Base-by-base conservation (phyloP, 92 coral and sea anemone species). In the Porites rus region DNA sequence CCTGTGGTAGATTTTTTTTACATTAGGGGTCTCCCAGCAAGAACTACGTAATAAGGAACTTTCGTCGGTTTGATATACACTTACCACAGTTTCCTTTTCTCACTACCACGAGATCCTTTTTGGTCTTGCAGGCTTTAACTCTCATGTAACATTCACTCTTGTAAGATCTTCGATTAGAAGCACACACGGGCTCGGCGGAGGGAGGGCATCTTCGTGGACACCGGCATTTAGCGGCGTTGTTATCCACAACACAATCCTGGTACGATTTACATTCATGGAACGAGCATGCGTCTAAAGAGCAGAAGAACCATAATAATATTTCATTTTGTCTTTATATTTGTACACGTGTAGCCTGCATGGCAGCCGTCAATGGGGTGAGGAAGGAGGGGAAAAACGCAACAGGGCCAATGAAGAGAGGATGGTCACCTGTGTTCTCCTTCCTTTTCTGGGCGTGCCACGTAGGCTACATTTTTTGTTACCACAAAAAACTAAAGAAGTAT, bases 71-170 rank as follows among this genome's bases (percentile, higher is more conserved):
- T 51, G 17, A 28, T 10, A 53, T 19, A 0, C 25, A 84, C 95
- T 85, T 76, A 97, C 99, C 95, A 85, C 99, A 97, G 25, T 82
- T 18, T 19, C 98, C 97, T 62, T 95, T 88, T 71, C 89, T 93
- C 31, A 89, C 86, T 28, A 86, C 89, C 46, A 16, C 78, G 25
- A 95, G 70, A 8, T 88, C 69, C 46, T 38, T 84, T 58, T 79
- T 87, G 8, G 72, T 75, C 85, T 86, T 75, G 74, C 99, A 97
- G 65, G 99, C 97, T 74, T 90, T 92, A 0, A 84, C 60, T 61
- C 91, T 92, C 98, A 97, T 89, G 63, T 63, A 9, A 65, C 99
- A 97, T 74, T 93, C 87, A 79, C 90, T 97, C 21, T 46, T 54
- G 82, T 97, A 92, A 4, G 91, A 56, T 51, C 61, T 86, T 65